Conservation (phyloP, 2,113 vertebrate species). For the Anolis carolinensis region DNA sequence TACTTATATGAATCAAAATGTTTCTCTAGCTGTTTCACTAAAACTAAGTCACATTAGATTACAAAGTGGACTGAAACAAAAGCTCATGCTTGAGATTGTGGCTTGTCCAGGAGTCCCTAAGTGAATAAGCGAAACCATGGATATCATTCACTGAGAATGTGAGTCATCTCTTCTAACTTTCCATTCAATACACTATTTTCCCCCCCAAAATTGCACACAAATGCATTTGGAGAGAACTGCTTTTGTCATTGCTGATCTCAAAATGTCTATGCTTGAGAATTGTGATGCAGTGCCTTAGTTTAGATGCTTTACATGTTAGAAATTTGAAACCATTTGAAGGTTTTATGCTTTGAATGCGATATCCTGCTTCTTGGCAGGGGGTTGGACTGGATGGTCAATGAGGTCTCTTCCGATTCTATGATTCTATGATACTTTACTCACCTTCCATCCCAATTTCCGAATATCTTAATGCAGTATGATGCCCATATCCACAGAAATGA, state of each 20-base stretch:
- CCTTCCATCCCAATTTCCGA: background rate
- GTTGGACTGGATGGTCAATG: no score
- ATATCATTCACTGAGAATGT: background rate
- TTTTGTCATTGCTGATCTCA: background rate
- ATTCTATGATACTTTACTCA: no score
- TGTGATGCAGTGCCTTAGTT: background rate
- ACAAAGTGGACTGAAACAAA: slow-evolving; percentile 18
- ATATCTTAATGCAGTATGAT: background rate
- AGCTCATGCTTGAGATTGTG: background rate
- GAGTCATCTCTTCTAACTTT: background rate
- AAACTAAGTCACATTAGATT: slow-evolving; percentile 11
- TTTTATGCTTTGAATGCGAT: no score
- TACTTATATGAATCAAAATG: background rate
- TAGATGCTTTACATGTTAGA: background rate
- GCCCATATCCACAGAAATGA: no score
- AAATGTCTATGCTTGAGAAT: background rate
- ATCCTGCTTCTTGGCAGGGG: no score
- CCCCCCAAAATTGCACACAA: background rate
- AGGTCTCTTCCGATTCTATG: no score
- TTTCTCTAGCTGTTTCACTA: background rate
- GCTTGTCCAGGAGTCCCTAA: no score
- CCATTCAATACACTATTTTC: background rate
- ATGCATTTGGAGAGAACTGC: background rate
- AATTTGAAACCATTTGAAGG: background rate
- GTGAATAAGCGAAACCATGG: no score